These are phyloP conservation scores for Tupaia chinensis DNA, from an alignment of 2,113 vertebrate genomes.

Conservation along the genomic window DNA sequence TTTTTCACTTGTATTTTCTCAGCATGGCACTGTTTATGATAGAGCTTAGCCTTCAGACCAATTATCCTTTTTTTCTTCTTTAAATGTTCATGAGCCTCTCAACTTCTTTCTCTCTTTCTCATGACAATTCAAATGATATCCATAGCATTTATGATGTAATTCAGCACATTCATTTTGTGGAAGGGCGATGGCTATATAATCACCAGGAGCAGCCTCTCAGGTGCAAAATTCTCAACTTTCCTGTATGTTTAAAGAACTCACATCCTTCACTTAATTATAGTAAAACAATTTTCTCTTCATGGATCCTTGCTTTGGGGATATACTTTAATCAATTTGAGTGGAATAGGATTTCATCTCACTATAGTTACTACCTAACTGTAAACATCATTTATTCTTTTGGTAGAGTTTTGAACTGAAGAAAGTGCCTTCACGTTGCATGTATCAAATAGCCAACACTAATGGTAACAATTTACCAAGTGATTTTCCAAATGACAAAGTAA, in stretches of 20 bases:
- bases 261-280: background rate
- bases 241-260: background rate
- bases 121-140: too few species aligned
- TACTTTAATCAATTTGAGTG: background rate
- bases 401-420: background rate
- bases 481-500: slow-evolving; percentile 35
- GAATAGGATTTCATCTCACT: background rate
- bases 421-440: background rate
- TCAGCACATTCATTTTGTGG: too few species aligned
- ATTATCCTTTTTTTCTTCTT: too few species aligned
- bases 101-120: too few species aligned
- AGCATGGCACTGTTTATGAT: too few species aligned
- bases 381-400: background rate
- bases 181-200: too few species aligned
- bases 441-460: background rate
- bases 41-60: too few species aligned
- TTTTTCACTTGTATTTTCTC: too few species aligned
- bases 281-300: background rate
- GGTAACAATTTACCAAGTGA: background rate
- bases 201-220: too few species aligned
- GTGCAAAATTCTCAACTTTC: too few species aligned
- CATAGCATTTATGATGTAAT: too few species aligned
- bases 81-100: too few species aligned
- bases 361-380: background rate
- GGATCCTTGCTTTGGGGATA: background rate